A percentile compares a stretch with the other conserved stretches of the same genome.
Evolutionary conservation across 30 jellyfish, hydroid and myxozoan genomes (phyloP).

Genomic region (Aurelia coerulea): DNA sequence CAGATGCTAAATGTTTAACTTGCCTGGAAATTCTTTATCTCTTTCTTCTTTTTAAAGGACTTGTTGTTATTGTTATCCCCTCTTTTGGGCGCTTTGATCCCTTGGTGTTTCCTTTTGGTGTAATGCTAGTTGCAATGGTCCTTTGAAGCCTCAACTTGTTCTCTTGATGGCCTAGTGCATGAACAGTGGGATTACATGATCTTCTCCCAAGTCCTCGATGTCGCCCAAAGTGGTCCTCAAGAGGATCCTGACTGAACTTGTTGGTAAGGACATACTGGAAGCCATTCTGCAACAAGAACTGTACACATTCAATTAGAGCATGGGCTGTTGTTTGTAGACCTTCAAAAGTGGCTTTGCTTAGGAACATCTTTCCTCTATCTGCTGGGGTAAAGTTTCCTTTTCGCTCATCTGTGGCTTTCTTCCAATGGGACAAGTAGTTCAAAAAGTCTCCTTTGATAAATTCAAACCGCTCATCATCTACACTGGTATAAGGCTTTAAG

Average conservation of each 20-base stretch:
- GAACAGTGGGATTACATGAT: conserved; percentile 46
- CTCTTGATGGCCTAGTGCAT: conserved; percentile 52
- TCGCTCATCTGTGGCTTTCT: conserved; percentile 15
- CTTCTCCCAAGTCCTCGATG: conserved; percentile 67
- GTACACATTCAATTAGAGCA: conserved; percentile 42
- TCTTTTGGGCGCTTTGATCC: conserved; percentile 35
- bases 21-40: not conserved
- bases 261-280: conserved; percentile 48
- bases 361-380: conserved; percentile 40
- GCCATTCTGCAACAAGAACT: conserved; percentile 50
- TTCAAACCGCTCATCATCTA: conserved; percentile 61
- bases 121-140: conserved; percentile 37
- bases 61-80: conserved; percentile 43
- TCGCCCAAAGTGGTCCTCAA: conserved; percentile 65
- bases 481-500: conserved; percentile 48
- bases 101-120: conserved; percentile 44
- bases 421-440: conserved; percentile 37
- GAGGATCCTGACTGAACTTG: conserved; percentile 57
- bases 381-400: conserved; percentile 29
- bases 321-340: conserved; percentile 61
- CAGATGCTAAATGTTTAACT: no score
- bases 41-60: conserved; percentile 41
- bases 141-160: conserved; percentile 47
- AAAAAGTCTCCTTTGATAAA: conserved; percentile 59
- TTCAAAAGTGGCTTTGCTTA: conserved; percentile 53